Evolutionary conservation across 2,113 vertebrate species (phyloP).

Genomic region (western clawed frog (Xenopus tropicalis)): DNA sequence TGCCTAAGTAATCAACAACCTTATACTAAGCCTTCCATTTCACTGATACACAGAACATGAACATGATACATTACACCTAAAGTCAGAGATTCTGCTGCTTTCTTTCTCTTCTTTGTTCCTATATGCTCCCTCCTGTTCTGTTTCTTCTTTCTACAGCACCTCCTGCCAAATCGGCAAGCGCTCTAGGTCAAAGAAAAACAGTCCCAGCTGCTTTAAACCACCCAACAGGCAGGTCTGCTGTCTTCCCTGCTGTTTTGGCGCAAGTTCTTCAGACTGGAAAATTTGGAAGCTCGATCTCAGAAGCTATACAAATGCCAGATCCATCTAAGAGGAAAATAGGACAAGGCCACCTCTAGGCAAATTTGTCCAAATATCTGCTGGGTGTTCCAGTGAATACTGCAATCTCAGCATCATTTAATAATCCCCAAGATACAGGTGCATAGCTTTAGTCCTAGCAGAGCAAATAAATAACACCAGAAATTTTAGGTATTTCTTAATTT

Average conservation of each 20-base stretch:
- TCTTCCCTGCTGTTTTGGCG: slow-evolving; percentile 59
- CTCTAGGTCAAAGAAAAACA: slow-evolving; percentile 61
- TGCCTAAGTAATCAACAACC: too few species aligned
- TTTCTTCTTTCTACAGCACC: slow-evolving; percentile 32
- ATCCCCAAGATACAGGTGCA: background rate
- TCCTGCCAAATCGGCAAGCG: slow-evolving; percentile 51
- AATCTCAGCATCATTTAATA: background rate
- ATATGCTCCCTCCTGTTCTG: slow-evolving; percentile 24
- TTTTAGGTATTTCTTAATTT: too few species aligned
- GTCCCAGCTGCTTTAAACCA: slow-evolving; percentile 57
- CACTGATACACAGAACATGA: background rate
- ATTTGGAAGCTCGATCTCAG: slow-evolving; percentile 58
- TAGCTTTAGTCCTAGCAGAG: too few species aligned
- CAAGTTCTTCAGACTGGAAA: slow-evolving; percentile 56
- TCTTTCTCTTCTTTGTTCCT: background rate
- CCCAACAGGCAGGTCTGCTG: slow-evolving; percentile 57
- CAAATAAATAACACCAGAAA: too few species aligned
- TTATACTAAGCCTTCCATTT: too few species aligned
- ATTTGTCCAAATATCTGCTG: slow-evolving; percentile 60
- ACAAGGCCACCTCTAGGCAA: slow-evolving; percentile 57
- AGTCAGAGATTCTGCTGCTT: slow-evolving; percentile 25
- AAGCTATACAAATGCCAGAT: slow-evolving; percentile 61
- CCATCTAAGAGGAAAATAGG: slow-evolving; percentile 61
- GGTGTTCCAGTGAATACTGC: slow-evolving; percentile 41
- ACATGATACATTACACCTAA: slow-evolving; percentile 25